Evolutionary conservation across 1,140 invertebrate species (phyloP).

Genomic region (Drosophila mauritiana): DNA sequence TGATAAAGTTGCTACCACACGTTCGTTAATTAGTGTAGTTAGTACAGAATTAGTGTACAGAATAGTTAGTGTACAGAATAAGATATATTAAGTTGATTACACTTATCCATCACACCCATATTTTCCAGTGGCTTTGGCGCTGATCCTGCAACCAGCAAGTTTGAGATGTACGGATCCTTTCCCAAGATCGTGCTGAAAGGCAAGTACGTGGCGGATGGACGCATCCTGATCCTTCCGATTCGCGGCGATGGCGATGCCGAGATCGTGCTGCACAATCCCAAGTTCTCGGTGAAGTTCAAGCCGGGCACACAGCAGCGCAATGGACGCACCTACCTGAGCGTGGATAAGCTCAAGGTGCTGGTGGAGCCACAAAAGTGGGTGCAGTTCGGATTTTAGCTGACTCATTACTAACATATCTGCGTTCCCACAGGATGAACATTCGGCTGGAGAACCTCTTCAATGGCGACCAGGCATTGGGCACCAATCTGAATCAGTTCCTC

Average conservation of each 20-base stretch:
- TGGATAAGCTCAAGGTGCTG: constrained; percentile 80
- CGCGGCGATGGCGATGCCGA: constrained; percentile 83
- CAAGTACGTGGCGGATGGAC: constrained; percentile 79
- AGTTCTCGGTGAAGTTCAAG: constrained; percentile 83
- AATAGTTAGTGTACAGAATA: no score
- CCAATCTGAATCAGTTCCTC: constrained; percentile 87
- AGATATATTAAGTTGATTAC: no score
- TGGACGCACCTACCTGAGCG: constrained; percentile 67
- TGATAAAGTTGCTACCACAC: background rate
- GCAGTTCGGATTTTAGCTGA: background rate
- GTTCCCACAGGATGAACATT: constrained; percentile 85
- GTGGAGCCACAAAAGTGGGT: constrained; percentile 78
- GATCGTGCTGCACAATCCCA: constrained; percentile 68
- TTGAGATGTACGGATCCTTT: constrained; percentile 77
- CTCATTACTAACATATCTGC: background rate
- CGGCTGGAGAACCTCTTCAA: constrained; percentile 89
- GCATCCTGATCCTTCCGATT: constrained; percentile 80
- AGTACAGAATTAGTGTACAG: no score
- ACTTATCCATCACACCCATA: no score
- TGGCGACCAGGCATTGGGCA: constrained; percentile 88
- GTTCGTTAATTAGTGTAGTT: no score
- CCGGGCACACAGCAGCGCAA: constrained; percentile 57
- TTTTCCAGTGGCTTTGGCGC: constrained; percentile 63
- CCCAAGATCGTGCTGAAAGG: constrained; percentile 72
- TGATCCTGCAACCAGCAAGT: constrained; percentile 78